phyloP scores from a whole-genome alignment of 2,888 invertebrate species.

The Hirtodrosophila duncani region DNA sequence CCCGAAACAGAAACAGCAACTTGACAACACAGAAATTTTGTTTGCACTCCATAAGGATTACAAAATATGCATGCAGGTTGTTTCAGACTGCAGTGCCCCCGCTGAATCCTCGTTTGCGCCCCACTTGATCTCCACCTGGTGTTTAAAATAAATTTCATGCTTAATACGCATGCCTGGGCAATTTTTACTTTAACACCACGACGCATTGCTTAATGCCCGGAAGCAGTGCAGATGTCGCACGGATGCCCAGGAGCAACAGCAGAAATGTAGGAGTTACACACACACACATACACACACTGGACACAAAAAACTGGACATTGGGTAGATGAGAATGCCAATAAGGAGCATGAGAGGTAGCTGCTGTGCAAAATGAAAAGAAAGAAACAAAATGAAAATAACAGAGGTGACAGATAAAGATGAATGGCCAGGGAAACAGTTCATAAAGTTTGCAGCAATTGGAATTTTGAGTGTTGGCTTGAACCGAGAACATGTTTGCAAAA shows the following conservation, averaged over 20 bases:
- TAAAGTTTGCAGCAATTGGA: neutral
- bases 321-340: slow-evolving; percentile 10
- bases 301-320: slow-evolving; percentile 18
- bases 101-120: neutral
- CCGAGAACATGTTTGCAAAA: too few species aligned
- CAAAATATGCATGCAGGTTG: slow-evolving; percentile 57
- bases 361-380: too few species aligned
- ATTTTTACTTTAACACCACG: slow-evolving; percentile 69
- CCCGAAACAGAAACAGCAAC: slow-evolving; percentile 22
- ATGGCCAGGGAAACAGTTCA: neutral
- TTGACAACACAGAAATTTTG: slow-evolving; percentile 67
- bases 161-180: slow-evolving; percentile 68
- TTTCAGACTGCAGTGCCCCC: slow-evolving; percentile 11
- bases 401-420: slow-evolving; percentile 3
- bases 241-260: slow-evolving; percentile 30
- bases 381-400: neutral
- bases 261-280: slow-evolving; percentile 39
- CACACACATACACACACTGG: slow-evolving; percentile 26
- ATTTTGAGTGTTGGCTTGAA: too few species aligned
- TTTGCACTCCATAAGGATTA: slow-evolving; percentile 73
- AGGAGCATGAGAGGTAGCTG: neutral
- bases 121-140: neutral
- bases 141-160: slow-evolving; percentile 67
- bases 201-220: slow-evolving; percentile 63
- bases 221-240: slow-evolving; percentile 64